Percentiles rank a stretch among this genome's conserved stretches.
Conservation (phyloP, 1,140 invertebrate species). For the Chionoecetes opilio region DNA sequence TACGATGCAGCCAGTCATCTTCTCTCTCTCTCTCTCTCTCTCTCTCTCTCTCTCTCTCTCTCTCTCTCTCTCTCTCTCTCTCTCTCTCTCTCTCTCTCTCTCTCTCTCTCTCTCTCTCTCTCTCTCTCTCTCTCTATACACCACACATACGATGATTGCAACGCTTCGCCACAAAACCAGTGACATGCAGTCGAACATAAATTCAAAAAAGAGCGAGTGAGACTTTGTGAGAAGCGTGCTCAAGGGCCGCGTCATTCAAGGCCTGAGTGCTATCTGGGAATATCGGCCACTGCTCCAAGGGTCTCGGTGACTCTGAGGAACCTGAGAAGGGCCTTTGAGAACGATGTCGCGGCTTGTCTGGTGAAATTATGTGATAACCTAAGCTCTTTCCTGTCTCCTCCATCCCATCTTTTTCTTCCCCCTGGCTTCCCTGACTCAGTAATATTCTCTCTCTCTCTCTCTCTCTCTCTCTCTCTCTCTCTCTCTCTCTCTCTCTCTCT, state of each 20-base stretch:
- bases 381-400: slow-evolving; percentile 16
- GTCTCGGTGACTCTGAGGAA: slow-evolving; percentile 25
- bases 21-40: neutral
- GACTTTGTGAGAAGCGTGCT: slow-evolving; percentile 14
- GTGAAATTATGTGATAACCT: slow-evolving; percentile 30
- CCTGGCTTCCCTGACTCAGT: neutral
- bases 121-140: neutral
- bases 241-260: neutral
- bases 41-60: slow-evolving; percentile 33
- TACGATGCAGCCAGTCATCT: too few relatives aligned
- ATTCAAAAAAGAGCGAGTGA: neutral
- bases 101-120: neutral
- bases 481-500: neutral
- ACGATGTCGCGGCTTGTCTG: slow-evolving; percentile 14
- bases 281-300: neutral
- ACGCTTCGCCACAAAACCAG: neutral
- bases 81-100: neutral
- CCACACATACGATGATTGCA: neutral
- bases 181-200: slow-evolving; percentile 11
- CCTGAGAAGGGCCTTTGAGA: slow-evolving; percentile 12
- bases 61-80: slow-evolving; percentile 31
- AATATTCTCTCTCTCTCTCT: slow-evolving; percentile 5
- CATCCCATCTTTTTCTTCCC: neutral
- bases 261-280: neutral
- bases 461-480: neutral